Base-by-base conservation (phyloP, 2,113 vertebrate genomes). In the Pseudorasbora parva region DNA sequence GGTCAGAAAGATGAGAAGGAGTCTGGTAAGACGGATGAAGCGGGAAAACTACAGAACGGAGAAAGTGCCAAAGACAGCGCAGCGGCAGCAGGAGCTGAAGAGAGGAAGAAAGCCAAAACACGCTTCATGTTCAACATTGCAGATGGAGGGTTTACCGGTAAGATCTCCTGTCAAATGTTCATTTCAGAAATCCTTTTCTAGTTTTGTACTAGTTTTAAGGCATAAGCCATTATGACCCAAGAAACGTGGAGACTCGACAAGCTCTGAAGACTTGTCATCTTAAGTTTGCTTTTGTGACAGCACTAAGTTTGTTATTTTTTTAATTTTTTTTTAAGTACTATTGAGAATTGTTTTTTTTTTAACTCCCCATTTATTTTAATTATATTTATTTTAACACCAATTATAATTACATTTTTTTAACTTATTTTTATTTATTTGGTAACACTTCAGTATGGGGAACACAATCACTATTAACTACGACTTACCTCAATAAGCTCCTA, bases 101-200 rank as follows among this genome's bases (percentile, higher is more conserved):
- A 98, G 72, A 97, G 97, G 92, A 97, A 97, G 88, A 94, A 93
- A 37, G 91, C 90, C 2, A 99, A 98, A 88, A 96, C 95, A 77
- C 94, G 98, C 12, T 99, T 99, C 92, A 99, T 99, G 98, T 99
- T 99, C 90, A 99, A 99, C 93, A 99, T 99, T 21, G 98, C 98
- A 25, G 98, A 99, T 41, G 98, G 98, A 54, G 98, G 98, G 19
- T 99, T 99, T 91, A 99, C 98, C 87, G 98, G 98, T 99, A 93
- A 4, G 1, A 75, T 30, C 43, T 62, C 12, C 56, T 59, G 68
- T 47, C 21, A 30, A 54, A 8, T 2, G 2, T 27, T 21, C 9
- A 0, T 33, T 25, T 37, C 1, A 4, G 25, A 10, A 56, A 43
- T 19, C 57, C n/a, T 3, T 41, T 4, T 9, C 17, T 43, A 30